phyloP scores from a whole-genome alignment of 2,888 invertebrate species.

The Orchesellides sinensis region DNA sequence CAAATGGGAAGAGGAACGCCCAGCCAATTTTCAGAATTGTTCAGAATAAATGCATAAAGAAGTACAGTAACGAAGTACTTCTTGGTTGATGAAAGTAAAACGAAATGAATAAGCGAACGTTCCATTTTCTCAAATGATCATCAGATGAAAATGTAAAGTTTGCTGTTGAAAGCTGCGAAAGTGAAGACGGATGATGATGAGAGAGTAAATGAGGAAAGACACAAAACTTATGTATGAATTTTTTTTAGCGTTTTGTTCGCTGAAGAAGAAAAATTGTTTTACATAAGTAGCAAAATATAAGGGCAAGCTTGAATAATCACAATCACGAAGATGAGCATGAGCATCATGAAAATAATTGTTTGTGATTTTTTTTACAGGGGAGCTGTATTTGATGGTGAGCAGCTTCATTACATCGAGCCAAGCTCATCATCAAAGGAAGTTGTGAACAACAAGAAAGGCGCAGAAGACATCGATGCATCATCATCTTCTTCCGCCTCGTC shows the following conservation, averaged over 20 bases:
- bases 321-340: not conserved
- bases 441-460: not conserved
- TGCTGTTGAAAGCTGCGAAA: too few relatives aligned
- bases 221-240: not conserved
- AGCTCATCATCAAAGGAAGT: slow-evolving; percentile 65
- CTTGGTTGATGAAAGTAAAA: too few relatives aligned
- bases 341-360: slow-evolving; percentile 4
- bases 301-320: not conserved
- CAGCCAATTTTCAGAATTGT: slow-evolving; percentile 31
- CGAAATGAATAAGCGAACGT: too few relatives aligned
- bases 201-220: not conserved
- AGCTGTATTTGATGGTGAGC: slow-evolving; percentile 86
- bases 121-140: too few relatives aligned
- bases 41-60: too few relatives aligned
- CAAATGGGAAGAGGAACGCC: slow-evolving; percentile 18
- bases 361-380: slow-evolving; percentile 80
- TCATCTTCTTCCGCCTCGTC: not conserved
- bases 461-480: not conserved
- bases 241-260: too few relatives aligned
- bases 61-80: too few relatives aligned
- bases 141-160: too few relatives aligned
- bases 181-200: not conserved
- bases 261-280: too few relatives aligned
- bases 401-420: slow-evolving; percentile 85
- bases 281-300: not conserved